Conservation (phyloP, 2,113 vertebrate genomes). For the Dromaius novaehollandiae region DNA sequence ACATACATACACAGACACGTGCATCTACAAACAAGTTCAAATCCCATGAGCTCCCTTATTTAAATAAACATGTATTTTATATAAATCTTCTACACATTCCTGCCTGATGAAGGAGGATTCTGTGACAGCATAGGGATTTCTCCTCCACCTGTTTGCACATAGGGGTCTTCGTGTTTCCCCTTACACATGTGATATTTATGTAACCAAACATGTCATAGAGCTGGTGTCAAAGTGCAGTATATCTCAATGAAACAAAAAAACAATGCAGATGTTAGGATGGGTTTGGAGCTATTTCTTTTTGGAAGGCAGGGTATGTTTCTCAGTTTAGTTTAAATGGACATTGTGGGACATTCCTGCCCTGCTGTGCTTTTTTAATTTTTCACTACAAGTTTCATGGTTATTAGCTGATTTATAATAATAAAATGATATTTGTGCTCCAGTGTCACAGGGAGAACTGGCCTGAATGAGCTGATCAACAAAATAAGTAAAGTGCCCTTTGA, state of each 20-base stretch:
- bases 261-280: background rate
- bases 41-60: background rate
- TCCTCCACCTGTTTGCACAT: background rate
- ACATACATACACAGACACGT: fast-evolving
- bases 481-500: background rate
- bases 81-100: background rate
- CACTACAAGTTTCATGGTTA: background rate
- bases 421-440: background rate
- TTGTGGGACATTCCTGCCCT: background rate
- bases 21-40: background rate
- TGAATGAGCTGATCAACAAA: background rate
- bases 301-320: background rate
- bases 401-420: slow-evolving; percentile 12
- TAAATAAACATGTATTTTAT: background rate
- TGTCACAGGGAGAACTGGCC: slow-evolving; percentile 5
- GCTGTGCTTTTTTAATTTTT: background rate
- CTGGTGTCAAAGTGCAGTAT: background rate
- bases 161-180: background rate
- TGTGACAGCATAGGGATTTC: background rate
- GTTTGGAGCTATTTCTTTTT: background rate
- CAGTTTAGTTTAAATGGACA: background rate
- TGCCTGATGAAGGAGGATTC: background rate
- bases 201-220: background rate
- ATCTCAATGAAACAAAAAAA: background rate
- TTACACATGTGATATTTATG: background rate